Evolutionary conservation across 1,140 invertebrate genomes (phyloP), one percentile per base, ranked within the genome.

Genomic region (Paralvinella palmiformis): DNA sequence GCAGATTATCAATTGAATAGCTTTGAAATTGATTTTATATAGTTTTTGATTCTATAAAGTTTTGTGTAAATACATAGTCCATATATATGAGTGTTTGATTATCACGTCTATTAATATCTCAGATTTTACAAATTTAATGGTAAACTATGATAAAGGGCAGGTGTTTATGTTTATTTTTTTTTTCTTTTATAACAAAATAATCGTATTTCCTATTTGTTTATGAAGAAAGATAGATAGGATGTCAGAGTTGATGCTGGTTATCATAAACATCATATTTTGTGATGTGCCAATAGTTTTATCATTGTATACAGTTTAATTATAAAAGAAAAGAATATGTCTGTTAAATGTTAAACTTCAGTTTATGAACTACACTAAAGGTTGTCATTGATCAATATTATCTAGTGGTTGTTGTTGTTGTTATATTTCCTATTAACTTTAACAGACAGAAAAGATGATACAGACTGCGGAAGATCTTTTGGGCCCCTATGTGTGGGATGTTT

Each of bases 401-500:
- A n/a, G n/a, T n/a, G n/a, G n/a, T n/a, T n/a, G n/a, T n/a, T n/a
- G n/a, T 53, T 53, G 50, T 10, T 22, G 29, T 56, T 56, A 56
- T 24, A 3, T 31, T 10, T 33, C 5, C 22, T 36, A 20, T 57
- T 27, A 22, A 4, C 27, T 36, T 32, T n/a, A n/a, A 35, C 71
- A 86, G 80, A 94, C 92, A 1, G 90, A 95, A 73, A 82, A 85
- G 55, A 91, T 95, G 83, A 72, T 97, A 7, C 83, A 87, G 68
- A 87, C 87, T 13, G 95, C 92, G 0, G 92, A 96, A 77, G 82
- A 85, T 20, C 69, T 85, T 20, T 67, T 81, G 45, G 82, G 82
- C 10, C 72, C 77, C 15, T 83, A 84, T 69, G 76, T 79, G 13
- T 83, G 83, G 82, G 74, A 74, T n/a, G 65, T 73, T 24, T 84